Percentiles rank a stretch among this genome's conserved stretches.
Conservation (phyloP, 2,113 vertebrate genomes). For the Parus major region DNA sequence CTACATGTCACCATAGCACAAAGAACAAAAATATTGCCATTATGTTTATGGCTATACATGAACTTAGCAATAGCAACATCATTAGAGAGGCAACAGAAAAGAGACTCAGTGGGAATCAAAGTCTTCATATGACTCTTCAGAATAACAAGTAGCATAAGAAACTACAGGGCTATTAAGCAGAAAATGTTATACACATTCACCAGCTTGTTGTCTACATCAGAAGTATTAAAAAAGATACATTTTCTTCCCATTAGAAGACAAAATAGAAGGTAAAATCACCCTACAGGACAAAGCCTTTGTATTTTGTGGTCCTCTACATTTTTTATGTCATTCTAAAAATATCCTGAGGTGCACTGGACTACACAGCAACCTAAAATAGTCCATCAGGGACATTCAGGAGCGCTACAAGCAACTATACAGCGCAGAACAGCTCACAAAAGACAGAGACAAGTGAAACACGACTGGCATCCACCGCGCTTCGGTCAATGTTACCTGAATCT, state of each 20-base stretch:
- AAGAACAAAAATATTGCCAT: not conserved
- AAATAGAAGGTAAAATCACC: not conserved
- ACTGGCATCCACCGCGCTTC: not conserved
- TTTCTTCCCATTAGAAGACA: not conserved
- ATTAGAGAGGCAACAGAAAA: not conserved
- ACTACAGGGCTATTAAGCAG: not conserved
- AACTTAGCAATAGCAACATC: not conserved
- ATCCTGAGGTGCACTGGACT: not conserved
- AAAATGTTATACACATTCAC: not conserved
- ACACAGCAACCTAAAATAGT: not conserved
- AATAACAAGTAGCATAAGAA: not conserved
- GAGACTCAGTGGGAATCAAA: not conserved
- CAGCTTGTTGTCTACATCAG: not conserved
- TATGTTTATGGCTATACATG: not conserved
- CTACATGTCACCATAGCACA: not conserved
- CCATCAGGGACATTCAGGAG: fast-evolving
- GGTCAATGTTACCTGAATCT: slow-evolving; percentile 26
- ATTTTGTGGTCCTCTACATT: not conserved
- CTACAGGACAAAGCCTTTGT: not conserved
- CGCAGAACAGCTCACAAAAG: not conserved
- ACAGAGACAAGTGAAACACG: not conserved
- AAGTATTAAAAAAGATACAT: not conserved
- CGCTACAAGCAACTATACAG: not conserved
- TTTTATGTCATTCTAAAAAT: not conserved
- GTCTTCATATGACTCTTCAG: not conserved